These are phyloP conservation scores for Eupithecia dodoneata DNA, from an alignment of 2,888 invertebrate genomes.

Conservation along the genomic window DNA sequence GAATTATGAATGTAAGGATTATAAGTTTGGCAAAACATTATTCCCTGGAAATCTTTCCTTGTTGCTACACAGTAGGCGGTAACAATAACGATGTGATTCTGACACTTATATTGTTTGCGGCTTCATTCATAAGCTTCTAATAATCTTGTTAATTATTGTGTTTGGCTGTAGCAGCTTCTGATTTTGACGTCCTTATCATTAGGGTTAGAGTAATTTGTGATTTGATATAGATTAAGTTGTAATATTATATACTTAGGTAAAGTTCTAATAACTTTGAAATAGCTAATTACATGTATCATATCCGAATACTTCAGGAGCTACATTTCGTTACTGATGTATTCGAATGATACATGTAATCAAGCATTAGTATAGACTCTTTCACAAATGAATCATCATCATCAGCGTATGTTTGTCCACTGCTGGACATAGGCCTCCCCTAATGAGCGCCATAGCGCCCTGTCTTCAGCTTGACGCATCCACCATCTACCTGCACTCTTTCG, in stretches of 20 bases:
- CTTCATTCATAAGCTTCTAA: slow-evolving; percentile 42
- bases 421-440: no score
- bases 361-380: no score
- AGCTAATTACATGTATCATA: no score
- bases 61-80: slow-evolving; percentile 60
- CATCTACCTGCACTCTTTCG: no score
- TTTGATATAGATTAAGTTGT: not conserved
- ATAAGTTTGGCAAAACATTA: not conserved
- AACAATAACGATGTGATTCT: slow-evolving; percentile 51
- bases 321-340: no score
- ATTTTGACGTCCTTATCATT: not conserved
- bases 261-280: no score
- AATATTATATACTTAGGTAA: not conserved
- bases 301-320: no score
- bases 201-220: not conserved
- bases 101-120: slow-evolving; percentile 43
- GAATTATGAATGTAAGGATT: not conserved
- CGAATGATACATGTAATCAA: no score
- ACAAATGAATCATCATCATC: no score
- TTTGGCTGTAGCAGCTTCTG: not conserved
- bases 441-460: no score
- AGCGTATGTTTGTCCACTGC: no score
- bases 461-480: no score
- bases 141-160: slow-evolving; percentile 22
- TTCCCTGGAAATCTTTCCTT: slow-evolving; percentile 51